These are phyloP conservation scores for Sebastes glaucus DNA, from an alignment of 2,797 vertebrate genomes.

Conservation along the genomic window DNA sequence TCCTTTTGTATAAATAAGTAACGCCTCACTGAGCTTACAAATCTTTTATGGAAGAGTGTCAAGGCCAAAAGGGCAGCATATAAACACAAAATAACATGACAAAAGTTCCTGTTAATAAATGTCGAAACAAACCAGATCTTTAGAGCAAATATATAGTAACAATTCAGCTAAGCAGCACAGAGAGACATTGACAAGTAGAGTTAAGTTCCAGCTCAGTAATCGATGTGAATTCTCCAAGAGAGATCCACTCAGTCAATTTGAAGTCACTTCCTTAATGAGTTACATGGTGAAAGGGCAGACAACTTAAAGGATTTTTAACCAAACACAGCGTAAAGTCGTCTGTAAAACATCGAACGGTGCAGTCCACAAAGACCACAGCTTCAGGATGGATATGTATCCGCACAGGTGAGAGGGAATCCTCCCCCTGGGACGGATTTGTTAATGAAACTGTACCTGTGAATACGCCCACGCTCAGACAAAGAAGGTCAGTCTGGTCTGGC, in stretches of 20 bases:
- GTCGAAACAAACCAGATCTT: neutral
- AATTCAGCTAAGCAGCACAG: neutral
- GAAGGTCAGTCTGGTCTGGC: slow-evolving; percentile 34
- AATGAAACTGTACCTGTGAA: slow-evolving; percentile 60
- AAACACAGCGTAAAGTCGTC: slow-evolving; percentile 21
- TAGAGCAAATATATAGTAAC: neutral
- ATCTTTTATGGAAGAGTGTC: neutral
- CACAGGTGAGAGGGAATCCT: slow-evolving; percentile 36
- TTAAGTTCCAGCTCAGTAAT: slow-evolving; percentile 13
- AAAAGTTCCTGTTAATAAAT: slow-evolving; percentile 2
- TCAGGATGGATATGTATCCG: slow-evolving; percentile 22
- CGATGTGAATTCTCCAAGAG: slow-evolving; percentile 22
- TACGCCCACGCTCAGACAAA: slow-evolving; percentile 57
- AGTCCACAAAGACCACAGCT: slow-evolving; percentile 2
- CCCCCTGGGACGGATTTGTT: slow-evolving; percentile 49
- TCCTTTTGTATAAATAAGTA: neutral
- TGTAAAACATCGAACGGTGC: slow-evolving; percentile 2
- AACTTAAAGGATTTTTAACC: slow-evolving; percentile 5
- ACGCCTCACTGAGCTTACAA: neutral
- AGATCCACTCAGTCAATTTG: slow-evolving; percentile 20
- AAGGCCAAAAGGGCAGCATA: neutral
- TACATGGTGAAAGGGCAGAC: neutral
- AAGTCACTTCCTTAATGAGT: slow-evolving; percentile 38
- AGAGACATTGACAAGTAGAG: slow-evolving; percentile 9
- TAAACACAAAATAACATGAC: neutral